A percentile compares a stretch with the other conserved stretches of the same genome.
phyloP scores from a whole-genome alignment of 2,797 vertebrate genomes.

The Catharus ustulatus region DNA sequence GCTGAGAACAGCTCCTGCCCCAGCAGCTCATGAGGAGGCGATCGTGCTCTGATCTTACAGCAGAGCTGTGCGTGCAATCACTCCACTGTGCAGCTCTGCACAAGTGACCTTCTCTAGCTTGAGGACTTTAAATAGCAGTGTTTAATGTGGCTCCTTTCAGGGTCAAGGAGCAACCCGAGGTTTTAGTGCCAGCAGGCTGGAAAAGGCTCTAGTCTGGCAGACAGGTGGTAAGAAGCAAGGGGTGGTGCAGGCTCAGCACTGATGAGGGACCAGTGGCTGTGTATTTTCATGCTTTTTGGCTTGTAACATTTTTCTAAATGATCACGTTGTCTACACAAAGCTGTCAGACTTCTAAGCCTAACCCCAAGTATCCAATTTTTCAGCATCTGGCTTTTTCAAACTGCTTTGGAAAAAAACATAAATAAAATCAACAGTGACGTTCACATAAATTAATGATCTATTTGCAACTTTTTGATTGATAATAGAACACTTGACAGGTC shows the following conservation, averaged over 20 bases:
- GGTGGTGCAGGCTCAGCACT: neutral
- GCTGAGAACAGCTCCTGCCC: neutral
- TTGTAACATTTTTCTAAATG: neutral
- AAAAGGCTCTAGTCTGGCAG: neutral
- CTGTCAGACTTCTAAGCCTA: neutral
- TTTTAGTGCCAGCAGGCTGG: neutral
- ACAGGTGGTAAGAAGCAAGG: neutral
- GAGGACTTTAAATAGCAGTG: neutral
- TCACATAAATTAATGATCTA: slow-evolving; percentile 45
- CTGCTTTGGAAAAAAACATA: neutral
- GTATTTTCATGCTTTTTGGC: neutral
- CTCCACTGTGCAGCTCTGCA: neutral
- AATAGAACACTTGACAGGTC: slow-evolving; percentile 12
- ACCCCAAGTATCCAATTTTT: neutral
- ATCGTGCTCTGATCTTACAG: neutral
- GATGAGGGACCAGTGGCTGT: neutral
- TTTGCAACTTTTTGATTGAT: slow-evolving; percentile 50
- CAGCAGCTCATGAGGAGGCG: fast-evolving
- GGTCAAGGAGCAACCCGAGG: neutral
- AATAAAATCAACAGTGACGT: neutral
- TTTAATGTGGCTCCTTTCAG: neutral
- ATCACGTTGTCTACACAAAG: neutral
- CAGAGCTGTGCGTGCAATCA: neutral
- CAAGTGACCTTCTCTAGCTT: neutral
- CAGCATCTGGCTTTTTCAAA: neutral